A percentile compares a stretch with the other conserved stretches of the same genome.
Conservation (phyloP, 2,888 invertebrate genomes). For the Callyntrura guangdongensis region DNA sequence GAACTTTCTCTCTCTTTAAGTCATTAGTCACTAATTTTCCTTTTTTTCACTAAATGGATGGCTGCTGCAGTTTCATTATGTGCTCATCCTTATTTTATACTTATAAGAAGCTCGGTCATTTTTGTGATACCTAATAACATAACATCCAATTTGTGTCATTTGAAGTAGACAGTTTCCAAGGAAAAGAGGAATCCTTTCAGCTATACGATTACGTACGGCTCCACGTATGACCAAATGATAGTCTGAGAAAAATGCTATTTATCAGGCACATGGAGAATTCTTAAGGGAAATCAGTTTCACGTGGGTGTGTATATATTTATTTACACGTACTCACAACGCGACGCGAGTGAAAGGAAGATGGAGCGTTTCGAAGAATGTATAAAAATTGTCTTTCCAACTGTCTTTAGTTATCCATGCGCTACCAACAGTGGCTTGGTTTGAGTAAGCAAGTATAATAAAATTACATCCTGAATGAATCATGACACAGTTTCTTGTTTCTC, state of each 20-base stretch:
- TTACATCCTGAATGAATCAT: background rate
- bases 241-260: constrained; percentile 18
- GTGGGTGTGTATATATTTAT: constrained; percentile 11
- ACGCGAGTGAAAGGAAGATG: background rate
- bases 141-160: no score
- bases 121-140: no score
- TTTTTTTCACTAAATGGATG: no score
- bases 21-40: no score
- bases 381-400: background rate
- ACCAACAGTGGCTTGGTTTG: background rate
- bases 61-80: no score
- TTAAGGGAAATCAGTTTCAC: constrained; percentile 60
- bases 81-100: no score
- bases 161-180: background rate
- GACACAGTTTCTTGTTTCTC: constrained; percentile 14
- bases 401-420: background rate
- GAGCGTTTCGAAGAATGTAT: background rate
- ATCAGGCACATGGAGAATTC: constrained; percentile 30
- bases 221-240: background rate
- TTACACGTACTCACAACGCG: constrained; percentile 36
- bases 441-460: background rate
- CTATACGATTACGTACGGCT: background rate
- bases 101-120: no score
- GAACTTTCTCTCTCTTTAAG: no score
- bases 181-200: background rate